A percentile compares a stretch with the other conserved stretches of the same genome.
These are phyloP conservation scores for Python bivittatus DNA, from an alignment of 2,113 vertebrate species.

Conservation along the genomic window DNA sequence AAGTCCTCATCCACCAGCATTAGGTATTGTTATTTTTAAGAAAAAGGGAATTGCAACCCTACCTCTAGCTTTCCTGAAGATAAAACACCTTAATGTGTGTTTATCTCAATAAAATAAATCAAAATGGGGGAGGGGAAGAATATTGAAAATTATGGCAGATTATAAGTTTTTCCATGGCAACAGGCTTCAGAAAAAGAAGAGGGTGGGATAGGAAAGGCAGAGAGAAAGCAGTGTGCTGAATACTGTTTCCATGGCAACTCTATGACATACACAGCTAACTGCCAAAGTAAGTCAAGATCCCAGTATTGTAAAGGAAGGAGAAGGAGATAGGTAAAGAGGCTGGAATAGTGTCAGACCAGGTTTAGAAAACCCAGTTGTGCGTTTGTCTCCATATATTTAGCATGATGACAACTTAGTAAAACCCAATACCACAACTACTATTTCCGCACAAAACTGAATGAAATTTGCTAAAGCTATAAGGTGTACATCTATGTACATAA, in stretches of 20 bases:
- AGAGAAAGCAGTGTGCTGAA: conserved; percentile 55
- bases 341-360: conserved; percentile 4
- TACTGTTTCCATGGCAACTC: conserved; percentile 75
- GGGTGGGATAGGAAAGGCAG: conserved; percentile 62
- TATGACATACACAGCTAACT: conserved; percentile 62
- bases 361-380: conserved; percentile 29
- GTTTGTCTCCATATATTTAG: conserved; percentile 9
- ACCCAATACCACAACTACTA: neutral
- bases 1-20: conserved; percentile 1
- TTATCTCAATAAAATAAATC: conserved; percentile 8
- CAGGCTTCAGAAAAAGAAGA: conserved; percentile 55
- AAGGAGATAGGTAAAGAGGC: neutral
- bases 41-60: conserved; percentile 18
- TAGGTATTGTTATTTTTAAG: neutral
- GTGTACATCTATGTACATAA: neutral
- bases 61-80: neutral
- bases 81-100: conserved; percentile 31
- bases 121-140: conserved; percentile 22
- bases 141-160: conserved; percentile 56
- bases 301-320: conserved; percentile 52
- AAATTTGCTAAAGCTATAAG: conserved; percentile 48
- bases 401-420: conserved; percentile 8
- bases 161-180: conserved; percentile 68
- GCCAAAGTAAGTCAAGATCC: conserved; percentile 73
- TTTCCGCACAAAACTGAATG: conserved; percentile 9